Evolutionary conservation across 2,113 vertebrate genomes (phyloP).

Genomic region (Saiga tatarica): DNA sequence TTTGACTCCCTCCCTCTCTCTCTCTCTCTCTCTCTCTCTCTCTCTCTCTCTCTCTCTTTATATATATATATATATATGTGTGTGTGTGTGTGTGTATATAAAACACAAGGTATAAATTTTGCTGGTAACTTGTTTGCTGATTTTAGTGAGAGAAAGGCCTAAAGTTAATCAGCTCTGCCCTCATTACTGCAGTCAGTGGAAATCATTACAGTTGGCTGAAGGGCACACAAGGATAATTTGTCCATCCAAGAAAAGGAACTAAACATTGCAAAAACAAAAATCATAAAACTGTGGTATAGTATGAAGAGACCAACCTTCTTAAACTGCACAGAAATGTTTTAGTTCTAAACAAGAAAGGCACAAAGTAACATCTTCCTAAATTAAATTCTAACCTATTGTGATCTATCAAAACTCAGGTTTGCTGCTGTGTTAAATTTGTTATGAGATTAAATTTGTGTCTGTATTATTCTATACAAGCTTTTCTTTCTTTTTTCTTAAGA

Average conservation of each 20-base stretch:
- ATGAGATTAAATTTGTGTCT: slow-evolving; percentile 27
- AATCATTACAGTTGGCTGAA: slow-evolving; percentile 76
- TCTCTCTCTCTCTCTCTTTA: too few species aligned
- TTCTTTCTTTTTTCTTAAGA: slow-evolving; percentile 62
- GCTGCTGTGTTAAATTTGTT: slow-evolving; percentile 35
- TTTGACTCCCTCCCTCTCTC: background rate
- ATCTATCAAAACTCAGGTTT: slow-evolving; percentile 24
- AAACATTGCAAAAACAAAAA: slow-evolving; percentile 55
- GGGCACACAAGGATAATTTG: slow-evolving; percentile 73
- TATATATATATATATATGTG: background rate
- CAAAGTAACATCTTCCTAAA: background rate
- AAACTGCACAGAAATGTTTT: slow-evolving; percentile 38
- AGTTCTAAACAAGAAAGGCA: slow-evolving; percentile 33
- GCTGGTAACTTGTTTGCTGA: slow-evolving; percentile 60
- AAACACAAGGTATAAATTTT: background rate
- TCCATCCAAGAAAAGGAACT: slow-evolving; percentile 71
- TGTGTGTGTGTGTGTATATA: fast-evolving
- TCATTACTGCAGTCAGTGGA: slow-evolving; percentile 68
- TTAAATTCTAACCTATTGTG: background rate
- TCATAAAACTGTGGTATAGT: background rate
- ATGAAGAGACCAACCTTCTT: slow-evolving; percentile 23
- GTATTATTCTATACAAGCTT: slow-evolving; percentile 51
- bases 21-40: too few species aligned
- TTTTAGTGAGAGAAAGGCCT: slow-evolving; percentile 55
- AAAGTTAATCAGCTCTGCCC: slow-evolving; percentile 74